phyloP scores from a whole-genome alignment of 1,140 invertebrate species.

The Amyelois transitella region DNA sequence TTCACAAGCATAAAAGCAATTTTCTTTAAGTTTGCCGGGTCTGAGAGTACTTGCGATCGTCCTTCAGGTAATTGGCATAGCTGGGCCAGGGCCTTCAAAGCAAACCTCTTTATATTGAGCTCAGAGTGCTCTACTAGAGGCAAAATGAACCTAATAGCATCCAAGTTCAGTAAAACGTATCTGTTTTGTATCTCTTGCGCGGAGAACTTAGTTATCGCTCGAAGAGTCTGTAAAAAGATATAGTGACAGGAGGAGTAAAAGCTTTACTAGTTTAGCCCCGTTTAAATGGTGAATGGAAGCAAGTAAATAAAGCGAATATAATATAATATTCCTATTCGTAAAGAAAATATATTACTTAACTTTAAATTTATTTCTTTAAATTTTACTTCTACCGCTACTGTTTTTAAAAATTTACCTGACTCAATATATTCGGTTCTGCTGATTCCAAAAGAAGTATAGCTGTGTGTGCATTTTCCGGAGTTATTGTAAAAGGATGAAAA shows the following conservation, averaged over 20 bases:
- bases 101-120: constrained; percentile 53
- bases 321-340: too few species aligned
- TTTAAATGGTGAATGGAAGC: too few species aligned
- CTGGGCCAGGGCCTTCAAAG: constrained; percentile 56
- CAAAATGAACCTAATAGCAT: constrained; percentile 47
- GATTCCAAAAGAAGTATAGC: constrained; percentile 55
- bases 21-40: constrained; percentile 48
- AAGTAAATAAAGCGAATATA: too few species aligned
- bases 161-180: constrained; percentile 35
- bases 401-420: constrained; percentile 52
- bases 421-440: constrained; percentile 54
- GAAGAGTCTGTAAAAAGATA: constrained; percentile 42
- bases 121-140: constrained; percentile 50
- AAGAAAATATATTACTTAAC: too few species aligned
- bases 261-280: too few species aligned
- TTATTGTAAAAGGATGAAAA: constrained; percentile 54
- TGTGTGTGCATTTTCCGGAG: constrained; percentile 55
- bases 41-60: constrained; percentile 43
- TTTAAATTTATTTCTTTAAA: too few species aligned
- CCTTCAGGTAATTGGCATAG: constrained; percentile 53
- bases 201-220: constrained; percentile 59
- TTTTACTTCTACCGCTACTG: too few species aligned
- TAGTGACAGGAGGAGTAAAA: too few species aligned
- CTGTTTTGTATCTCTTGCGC: constrained; percentile 54
- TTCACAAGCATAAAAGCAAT: constrained; percentile 50